Base-by-base conservation (phyloP, 2,797 vertebrate species). In the Moxostoma hubbsi region DNA sequence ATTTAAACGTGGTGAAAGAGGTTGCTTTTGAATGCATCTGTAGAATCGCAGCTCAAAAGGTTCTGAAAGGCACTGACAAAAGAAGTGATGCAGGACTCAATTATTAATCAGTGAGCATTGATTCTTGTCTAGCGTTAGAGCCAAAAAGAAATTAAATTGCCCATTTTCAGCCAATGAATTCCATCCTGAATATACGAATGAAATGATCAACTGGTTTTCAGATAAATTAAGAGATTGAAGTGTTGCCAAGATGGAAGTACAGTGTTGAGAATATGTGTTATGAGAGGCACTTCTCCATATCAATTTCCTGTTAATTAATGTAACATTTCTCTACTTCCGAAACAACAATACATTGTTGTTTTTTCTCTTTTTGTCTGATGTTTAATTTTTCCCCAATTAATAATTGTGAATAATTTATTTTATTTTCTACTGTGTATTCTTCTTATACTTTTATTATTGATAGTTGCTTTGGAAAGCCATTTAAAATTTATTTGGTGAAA, bases 1-100 rank as follows among this genome's bases (percentile, higher is more conserved):
- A 78, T 70, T 70, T 61, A 54, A 55, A 47, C 46, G 9, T 11
- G 5, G 54, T 92, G 88, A 92, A 92, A 92, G 89, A 88, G 49
- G 69, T 53, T 63, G 53, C 59, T 9, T 73, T 24, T 73, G 6
- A 65, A 88, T 80, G 64, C 73, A 88, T 89, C 87, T 89, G 87
- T 87, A 87, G 88, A 88, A 77, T 88, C 88, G 1, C 24, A 55
- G 77, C 70, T 79, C 51, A 73, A 73, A 79, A 79, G 69, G 16
- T n/a, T 64, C 59, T 58, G 61, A 79, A 75, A 49, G n/a, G 49
- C 73, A 68, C 59, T 45, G 12, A 72, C 69, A 10, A 76, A 36
- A 69, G 75, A 13, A 70, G n/a, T 70, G 43, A 75, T 45, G 59
- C 47, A 47, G 18, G 18, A 57, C 70, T 69, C 70, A 13, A 57